Evolutionary conservation across 2,888 invertebrate genomes (phyloP), one percentile per base, ranked within the genome.

Genomic region (Tubulanus polymorphus): DNA sequence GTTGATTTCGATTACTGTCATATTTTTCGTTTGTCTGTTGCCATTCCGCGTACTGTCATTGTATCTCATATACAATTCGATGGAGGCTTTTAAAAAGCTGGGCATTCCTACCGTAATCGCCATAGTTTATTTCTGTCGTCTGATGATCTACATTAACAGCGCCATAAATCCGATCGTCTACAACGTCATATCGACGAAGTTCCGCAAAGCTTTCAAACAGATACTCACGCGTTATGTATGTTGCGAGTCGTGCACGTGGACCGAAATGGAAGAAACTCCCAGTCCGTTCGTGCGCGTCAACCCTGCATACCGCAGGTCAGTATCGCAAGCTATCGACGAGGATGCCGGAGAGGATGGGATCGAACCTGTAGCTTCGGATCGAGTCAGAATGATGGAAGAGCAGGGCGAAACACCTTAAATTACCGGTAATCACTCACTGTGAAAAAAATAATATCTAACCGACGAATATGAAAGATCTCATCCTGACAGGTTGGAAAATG

Each of bases 101-200:
- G 64, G 65, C 2, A 52, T 69, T 5, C 65, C 66, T 27, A 58
- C 59, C 1, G 65, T 62, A 50, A 59, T 63, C 3, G 56, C 54
- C 12, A 41, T 69, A 5, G 35, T 66, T 1, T 64, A 60, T 25
- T 60, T 63, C 25, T 51, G 64, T 1, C 53, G 69, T 20, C 57
- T 67, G 1, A 54, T 63, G 53, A 57, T 69, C 20, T 68, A 86
- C 48, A 51, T 65, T 6, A 67, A 68, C 51, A 65, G 66, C 52
- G 63, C 64, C 10, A 51, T 63, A 0, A 69, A 69, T 51, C 69
- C 69, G 0, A 63, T 69, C 8, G 55, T 69, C 1, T 69, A 69
- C 49, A 66, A 64, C 35, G 58, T 64, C 41, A 59, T 66, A 15
- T 69, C 68, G 2, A 57, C 59, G 3, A 63, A 63, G 37, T 64